Percentiles rank a stretch among this genome's conserved stretches.
Evolutionary conservation across 2,888 invertebrate species (phyloP).

Genomic region (Busseola fusca): DNA sequence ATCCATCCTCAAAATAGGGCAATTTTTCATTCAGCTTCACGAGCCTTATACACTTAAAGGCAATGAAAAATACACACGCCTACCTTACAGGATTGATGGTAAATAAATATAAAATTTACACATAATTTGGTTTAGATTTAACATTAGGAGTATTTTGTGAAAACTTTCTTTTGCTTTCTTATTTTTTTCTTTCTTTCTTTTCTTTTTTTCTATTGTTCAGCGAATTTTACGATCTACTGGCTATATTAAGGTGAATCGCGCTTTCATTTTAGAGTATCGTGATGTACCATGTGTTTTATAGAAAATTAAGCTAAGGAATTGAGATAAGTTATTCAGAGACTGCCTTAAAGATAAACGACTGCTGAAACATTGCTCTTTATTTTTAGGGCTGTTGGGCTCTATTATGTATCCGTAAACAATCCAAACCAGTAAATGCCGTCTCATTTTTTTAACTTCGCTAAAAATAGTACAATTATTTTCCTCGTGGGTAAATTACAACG

Average conservation of each 20-base stretch:
- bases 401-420: neutral
- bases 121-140: constrained; percentile 46
- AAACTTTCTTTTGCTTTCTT: too few relatives aligned
- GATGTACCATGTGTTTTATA: neutral
- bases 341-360: neutral
- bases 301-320: neutral
- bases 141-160: constrained; percentile 21
- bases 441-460: neutral
- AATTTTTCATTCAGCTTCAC: constrained; percentile 85
- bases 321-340: neutral
- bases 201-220: neutral
- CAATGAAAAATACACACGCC: constrained; percentile 69
- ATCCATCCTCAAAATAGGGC: constrained; percentile 88
- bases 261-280: neutral
- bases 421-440: neutral
- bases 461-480: constrained; percentile 16
- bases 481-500: constrained; percentile 24
- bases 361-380: neutral
- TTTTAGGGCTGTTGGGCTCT: too few relatives aligned
- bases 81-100: constrained; percentile 61
- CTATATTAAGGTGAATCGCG: neutral
- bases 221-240: neutral
- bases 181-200: too few relatives aligned
- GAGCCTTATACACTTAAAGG: constrained; percentile 72
- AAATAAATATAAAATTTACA: constrained; percentile 61